phyloP scores from a whole-genome alignment of 37 sponge, comb jelly and placozoan species.

The Beroe forskalii region DNA sequence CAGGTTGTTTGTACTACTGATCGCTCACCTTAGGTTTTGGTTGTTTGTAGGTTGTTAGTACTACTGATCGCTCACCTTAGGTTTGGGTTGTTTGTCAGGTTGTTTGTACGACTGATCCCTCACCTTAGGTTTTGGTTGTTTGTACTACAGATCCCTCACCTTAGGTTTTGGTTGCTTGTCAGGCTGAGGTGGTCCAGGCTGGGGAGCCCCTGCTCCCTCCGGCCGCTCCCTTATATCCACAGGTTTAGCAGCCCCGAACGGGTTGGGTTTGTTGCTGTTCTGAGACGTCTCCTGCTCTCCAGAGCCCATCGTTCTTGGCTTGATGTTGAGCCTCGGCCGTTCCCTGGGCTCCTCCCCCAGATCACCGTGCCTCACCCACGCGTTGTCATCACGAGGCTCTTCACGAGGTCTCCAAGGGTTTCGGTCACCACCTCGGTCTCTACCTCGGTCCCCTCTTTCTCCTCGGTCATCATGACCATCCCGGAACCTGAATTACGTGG shows the following conservation, averaged over 20 bases:
- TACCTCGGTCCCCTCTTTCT: background rate
- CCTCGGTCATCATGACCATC: constrained; percentile 27
- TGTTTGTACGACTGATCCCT: too few relatives aligned
- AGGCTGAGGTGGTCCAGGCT: too few relatives aligned
- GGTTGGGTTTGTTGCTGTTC: background rate
- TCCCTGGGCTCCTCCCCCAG: background rate
- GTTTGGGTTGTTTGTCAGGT: too few relatives aligned
- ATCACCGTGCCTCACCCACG: constrained; percentile 5
- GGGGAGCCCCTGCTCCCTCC: too few relatives aligned
- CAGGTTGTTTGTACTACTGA: too few relatives aligned
- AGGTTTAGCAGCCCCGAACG: constrained; percentile 21
- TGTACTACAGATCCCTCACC: too few relatives aligned
- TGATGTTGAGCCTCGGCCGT: constrained; percentile 42
- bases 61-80: too few relatives aligned
- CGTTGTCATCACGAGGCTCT: background rate
- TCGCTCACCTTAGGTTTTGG: too few relatives aligned
- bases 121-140: too few relatives aligned
- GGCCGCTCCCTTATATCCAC: constrained; percentile 3
- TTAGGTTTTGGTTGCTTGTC: too few relatives aligned
- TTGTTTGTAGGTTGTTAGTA: too few relatives aligned
- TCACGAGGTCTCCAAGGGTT: background rate
- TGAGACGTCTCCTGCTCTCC: background rate
- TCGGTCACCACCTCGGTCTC: too few relatives aligned
- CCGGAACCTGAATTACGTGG: background rate
- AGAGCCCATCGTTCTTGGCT: background rate